Percentiles rank a stretch among this genome's conserved stretches.
Conservation (phyloP, 2,113 vertebrate species). For the Seriola rivoliana region DNA sequence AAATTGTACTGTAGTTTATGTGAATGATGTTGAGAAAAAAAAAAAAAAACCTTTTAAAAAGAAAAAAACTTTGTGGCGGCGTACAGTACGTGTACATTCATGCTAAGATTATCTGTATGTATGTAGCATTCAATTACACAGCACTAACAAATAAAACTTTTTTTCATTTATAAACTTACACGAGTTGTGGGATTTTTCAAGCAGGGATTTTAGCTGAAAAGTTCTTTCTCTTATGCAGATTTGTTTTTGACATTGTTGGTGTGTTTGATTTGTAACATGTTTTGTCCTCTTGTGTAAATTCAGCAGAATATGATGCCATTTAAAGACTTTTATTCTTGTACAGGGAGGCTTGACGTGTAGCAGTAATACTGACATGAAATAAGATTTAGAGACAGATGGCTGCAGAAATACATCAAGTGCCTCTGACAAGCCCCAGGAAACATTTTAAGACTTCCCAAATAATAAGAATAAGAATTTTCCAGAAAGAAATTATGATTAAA, state of each 20-base stretch:
- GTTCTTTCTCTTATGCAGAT: background rate
- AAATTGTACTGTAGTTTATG: constrained; percentile 80
- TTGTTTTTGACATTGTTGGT: background rate
- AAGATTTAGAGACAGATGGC: too few species aligned
- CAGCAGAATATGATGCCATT: too few species aligned
- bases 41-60: constrained; percentile 43
- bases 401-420: too few species aligned
- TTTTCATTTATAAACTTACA: constrained; percentile 80
- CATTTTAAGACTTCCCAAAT: too few species aligned
- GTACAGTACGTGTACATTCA: constrained; percentile 82
- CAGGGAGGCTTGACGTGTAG: too few species aligned
- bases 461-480: too few species aligned
- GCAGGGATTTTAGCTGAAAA: background rate
- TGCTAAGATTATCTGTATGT: constrained; percentile 83
- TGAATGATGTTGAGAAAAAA: constrained; percentile 79
- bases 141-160: constrained; percentile 87
- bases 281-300: too few species aligned
- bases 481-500: too few species aligned
- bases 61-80: constrained; percentile 77
- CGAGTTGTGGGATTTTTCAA: background rate
- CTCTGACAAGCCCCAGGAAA: too few species aligned
- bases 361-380: too few species aligned
- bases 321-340: too few species aligned
- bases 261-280: too few species aligned
- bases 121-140: constrained; percentile 87